These are phyloP conservation scores for Dryas iulia DNA, from an alignment of 1,140 invertebrate genomes.

Conservation along the genomic window DNA sequence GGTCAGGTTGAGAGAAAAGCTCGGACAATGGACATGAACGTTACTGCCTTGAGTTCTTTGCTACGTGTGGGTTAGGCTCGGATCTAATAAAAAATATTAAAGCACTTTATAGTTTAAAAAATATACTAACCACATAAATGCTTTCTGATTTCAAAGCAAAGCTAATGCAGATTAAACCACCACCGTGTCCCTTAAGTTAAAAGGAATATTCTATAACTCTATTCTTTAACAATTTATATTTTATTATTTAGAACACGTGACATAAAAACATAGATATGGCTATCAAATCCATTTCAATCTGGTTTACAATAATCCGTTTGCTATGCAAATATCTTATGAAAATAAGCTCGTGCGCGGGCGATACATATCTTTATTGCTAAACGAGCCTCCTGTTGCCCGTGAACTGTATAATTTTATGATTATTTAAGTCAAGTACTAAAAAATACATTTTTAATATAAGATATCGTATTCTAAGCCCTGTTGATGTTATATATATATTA, in stretches of 20 bases:
- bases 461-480: not conserved
- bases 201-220: too few species aligned
- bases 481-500: not conserved
- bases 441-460: not conserved
- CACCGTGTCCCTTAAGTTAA: too few species aligned
- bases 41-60: too few species aligned
- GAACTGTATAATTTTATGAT: conserved; percentile 23
- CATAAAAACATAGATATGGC: conserved; percentile 8
- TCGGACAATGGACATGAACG: too few species aligned
- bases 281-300: conserved; percentile 21
- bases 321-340: conserved; percentile 31
- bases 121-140: too few species aligned
- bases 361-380: conserved; percentile 30
- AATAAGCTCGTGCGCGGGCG: conserved; percentile 32
- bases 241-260: not conserved
- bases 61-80: too few species aligned
- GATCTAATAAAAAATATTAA: too few species aligned
- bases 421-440: not conserved
- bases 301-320: conserved; percentile 24
- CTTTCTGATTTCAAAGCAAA: too few species aligned
- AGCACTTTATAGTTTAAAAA: too few species aligned
- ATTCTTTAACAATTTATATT: conserved; percentile 1
- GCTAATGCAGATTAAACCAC: too few species aligned
- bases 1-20: too few species aligned
- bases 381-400: conserved; percentile 6